These are phyloP conservation scores for Chanos chanos DNA, from an alignment of 2,797 vertebrate species.

Conservation along the genomic window DNA sequence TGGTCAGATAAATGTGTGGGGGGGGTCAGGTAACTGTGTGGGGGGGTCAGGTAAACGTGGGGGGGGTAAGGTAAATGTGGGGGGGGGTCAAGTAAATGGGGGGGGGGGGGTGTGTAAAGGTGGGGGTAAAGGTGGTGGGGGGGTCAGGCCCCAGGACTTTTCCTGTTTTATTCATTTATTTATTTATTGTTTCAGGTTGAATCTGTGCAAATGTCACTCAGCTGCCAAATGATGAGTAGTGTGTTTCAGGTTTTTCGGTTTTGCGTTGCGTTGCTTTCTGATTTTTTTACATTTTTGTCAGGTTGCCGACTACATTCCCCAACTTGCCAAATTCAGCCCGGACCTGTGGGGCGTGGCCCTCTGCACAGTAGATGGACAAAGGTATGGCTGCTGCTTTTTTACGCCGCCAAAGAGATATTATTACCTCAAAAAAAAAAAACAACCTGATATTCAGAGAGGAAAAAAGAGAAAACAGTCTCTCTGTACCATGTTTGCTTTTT, in stretches of 20 bases:
- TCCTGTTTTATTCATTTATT: background rate
- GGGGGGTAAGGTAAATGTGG: too few relatives aligned
- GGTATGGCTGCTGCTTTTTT: conserved; percentile 54
- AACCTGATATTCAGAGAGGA: too few relatives aligned
- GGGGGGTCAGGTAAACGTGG: too few relatives aligned
- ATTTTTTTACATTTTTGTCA: conserved; percentile 43
- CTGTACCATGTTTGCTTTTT: too few relatives aligned
- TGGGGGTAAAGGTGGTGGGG: too few relatives aligned
- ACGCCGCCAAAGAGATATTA: background rate
- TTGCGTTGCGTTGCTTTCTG: background rate
- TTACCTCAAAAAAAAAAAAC: too few relatives aligned
- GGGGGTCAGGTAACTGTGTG: too few relatives aligned
- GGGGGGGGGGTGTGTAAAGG: too few relatives aligned
- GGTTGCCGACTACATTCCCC: conserved; percentile 89
- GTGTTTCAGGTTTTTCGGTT: background rate
- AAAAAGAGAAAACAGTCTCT: too few relatives aligned
- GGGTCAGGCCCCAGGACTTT: background rate
- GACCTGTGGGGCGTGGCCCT: conserved; percentile 84
- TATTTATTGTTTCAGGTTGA: background rate
- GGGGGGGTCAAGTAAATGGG: too few relatives aligned
- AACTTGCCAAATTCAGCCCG: conserved; percentile 85
- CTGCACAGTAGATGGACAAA: conserved; percentile 87
- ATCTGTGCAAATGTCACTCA: too few relatives aligned
- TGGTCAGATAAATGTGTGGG: background rate
- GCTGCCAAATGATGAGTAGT: background rate